Percentiles rank a stretch among this genome's conserved stretches.
Evolutionary conservation across 2,113 vertebrate species (phyloP).

Genomic region (Arizona elegans): DNA sequence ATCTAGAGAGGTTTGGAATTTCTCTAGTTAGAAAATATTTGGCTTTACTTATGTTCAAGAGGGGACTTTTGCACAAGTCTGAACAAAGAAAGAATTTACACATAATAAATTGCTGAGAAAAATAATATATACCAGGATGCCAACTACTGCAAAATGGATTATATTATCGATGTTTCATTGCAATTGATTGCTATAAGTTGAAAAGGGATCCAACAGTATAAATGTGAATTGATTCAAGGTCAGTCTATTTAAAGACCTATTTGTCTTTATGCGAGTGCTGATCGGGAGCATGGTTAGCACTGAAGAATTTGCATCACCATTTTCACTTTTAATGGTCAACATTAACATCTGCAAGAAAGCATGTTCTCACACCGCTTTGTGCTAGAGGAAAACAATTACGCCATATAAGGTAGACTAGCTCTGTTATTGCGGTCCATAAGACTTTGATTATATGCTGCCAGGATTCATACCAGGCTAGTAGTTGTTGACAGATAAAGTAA

Average conservation of each 20-base stretch:
- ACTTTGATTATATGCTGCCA: conserved; percentile 75
- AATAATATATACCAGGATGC: neutral
- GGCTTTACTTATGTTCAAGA: rapidly evolving
- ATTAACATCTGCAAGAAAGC: conserved; percentile 43
- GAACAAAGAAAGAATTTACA: neutral
- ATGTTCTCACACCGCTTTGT: conserved; percentile 59
- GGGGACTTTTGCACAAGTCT: no score
- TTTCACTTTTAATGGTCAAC: conserved; percentile 46
- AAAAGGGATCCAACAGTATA: neutral
- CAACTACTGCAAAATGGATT: neutral
- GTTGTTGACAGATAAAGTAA: conserved; percentile 80
- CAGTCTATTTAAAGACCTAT: neutral
- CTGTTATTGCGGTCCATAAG: conserved; percentile 72
- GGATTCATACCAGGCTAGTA: conserved; percentile 72
- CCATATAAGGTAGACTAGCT: conserved; percentile 67
- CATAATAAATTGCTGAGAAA: neutral
- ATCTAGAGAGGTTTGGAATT: rapidly evolving
- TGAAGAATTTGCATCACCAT: conserved; percentile 27
- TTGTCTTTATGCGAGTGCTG: neutral
- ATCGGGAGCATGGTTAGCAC: conserved; percentile 3
- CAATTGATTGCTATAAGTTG: neutral
- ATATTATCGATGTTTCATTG: neutral
- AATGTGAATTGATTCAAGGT: neutral
- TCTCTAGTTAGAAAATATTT: rapidly evolving
- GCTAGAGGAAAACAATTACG: conserved; percentile 68